Base-by-base conservation (phyloP, 2,797 vertebrate genomes). In the Nyctalus aviator region DNA sequence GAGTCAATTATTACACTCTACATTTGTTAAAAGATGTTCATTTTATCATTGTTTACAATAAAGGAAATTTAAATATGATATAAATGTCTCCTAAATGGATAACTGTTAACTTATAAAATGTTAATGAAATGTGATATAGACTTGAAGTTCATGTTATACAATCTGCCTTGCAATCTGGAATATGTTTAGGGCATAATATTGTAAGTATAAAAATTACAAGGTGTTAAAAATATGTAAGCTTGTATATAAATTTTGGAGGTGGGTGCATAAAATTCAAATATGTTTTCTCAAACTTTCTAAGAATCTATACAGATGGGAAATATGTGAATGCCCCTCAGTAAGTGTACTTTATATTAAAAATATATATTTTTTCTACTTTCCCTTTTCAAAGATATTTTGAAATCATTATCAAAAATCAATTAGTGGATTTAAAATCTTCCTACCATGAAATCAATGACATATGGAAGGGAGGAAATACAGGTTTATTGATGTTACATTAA, bases 21-120 rank as follows among this genome's bases (percentile, higher is more conserved):
- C n/a, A 46, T 50, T 83, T 83, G 23, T 35, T 89, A 41, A 94
- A 95, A 85, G n/a, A 91, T 94, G 44, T 95, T 82, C 71, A 72
- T 46, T 75, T 30, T 82, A 57, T 78, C 30, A 83, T 90, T 87
- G 32, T 81, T 91, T 87, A 94, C 11, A 78, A 44, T 41, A 91
- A 64, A 66, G 11, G 4, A 37, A 79, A 35, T 64, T 68, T 35
- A 2, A 84, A 90, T 64, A 46, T 90, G 12, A 62, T 32, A 46
- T 57, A 57, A 64, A 64, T 78, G 4, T 27, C 8, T 88, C n/a
- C n/a, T 86, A 89, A 68, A 48, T 46, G 1, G n/a, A 85, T 1
- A 92, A 64, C 37, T 46, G 32, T 72, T 62, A 55, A 84, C 32
- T 79, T 46, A 72, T 32, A 57, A 69, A 92, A 69, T 13, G 44